Evolutionary conservation across 2,888 invertebrate genomes (phyloP).

Genomic region (Macrosoma leucophasiata): DNA sequence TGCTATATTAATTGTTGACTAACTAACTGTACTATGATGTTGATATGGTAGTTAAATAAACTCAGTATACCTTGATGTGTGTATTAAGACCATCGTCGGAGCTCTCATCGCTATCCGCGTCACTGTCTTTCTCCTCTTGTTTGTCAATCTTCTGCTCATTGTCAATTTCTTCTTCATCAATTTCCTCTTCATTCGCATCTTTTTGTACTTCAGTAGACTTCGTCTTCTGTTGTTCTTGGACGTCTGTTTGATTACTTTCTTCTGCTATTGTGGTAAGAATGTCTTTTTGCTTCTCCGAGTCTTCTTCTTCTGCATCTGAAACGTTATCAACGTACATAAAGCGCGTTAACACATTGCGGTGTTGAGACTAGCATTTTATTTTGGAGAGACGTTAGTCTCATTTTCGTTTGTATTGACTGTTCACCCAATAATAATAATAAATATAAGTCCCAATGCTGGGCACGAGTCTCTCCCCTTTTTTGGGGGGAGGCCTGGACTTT

Average conservation of each 20-base stretch:
- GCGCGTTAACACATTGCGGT: too few species aligned
- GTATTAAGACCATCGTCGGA: conserved; percentile 80
- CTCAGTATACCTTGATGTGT: conserved; percentile 78
- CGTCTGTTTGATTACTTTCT: conserved; percentile 29
- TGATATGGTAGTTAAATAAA: too few species aligned
- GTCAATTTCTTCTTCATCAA: conserved; percentile 11
- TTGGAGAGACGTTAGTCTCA: too few species aligned
- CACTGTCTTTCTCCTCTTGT: conserved; percentile 13
- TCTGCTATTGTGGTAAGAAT: conserved; percentile 45
- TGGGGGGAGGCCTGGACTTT: too few species aligned
- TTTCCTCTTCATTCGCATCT: conserved; percentile 10
- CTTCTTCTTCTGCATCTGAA: conserved; percentile 56
- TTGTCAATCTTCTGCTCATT: conserved; percentile 18
- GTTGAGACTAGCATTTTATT: too few species aligned
- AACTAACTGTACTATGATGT: too few species aligned
- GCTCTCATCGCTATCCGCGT: conserved; percentile 21
- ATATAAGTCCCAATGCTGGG: too few species aligned
- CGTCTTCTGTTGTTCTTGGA: conserved; percentile 12
- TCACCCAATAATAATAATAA: too few species aligned
- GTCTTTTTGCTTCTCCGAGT: conserved; percentile 33
- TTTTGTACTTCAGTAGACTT: conserved; percentile 8
- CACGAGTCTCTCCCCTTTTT: too few species aligned
- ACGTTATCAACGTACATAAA: conserved; percentile 1
- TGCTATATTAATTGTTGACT: too few species aligned
- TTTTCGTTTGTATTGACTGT: too few species aligned